Conservation (phyloP, 1,140 invertebrate genomes). For the Scaptodrosophila lebanonensis region DNA sequence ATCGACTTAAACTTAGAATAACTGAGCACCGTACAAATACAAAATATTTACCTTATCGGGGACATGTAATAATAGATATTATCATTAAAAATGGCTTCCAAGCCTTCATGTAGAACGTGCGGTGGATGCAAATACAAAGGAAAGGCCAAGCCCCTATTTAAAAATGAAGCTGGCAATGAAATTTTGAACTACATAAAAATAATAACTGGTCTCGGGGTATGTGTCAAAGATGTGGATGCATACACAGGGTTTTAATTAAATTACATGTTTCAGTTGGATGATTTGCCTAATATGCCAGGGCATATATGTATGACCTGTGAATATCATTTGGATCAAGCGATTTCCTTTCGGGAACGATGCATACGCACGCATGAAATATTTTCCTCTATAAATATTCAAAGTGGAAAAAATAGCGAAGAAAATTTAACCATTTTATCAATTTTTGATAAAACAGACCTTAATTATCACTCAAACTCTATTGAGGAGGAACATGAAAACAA, state of each 20-base stretch:
- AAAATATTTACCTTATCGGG: too few relatives aligned
- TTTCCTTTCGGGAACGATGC: conserved; percentile 42
- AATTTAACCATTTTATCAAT: conserved; percentile 37
- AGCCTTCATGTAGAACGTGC: conserved; percentile 53
- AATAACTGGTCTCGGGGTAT: conserved; percentile 33
- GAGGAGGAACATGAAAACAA: too few relatives aligned
- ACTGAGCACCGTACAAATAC: too few relatives aligned
- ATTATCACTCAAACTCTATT: too few relatives aligned
- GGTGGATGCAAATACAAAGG: conserved; percentile 43
- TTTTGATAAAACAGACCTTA: too few relatives aligned
- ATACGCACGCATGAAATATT: conserved; percentile 37
- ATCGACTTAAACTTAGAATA: too few relatives aligned
- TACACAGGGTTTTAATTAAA: not conserved
- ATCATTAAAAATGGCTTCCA: too few relatives aligned
- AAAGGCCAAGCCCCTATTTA: conserved; percentile 50
- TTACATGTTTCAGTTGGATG: conserved; percentile 16
- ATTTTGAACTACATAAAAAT: conserved; percentile 30
- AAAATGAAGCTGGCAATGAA: conserved; percentile 15
- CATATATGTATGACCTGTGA: conserved; percentile 51
- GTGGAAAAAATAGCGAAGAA: not conserved
- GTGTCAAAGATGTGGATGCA: too few relatives aligned
- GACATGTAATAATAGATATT: too few relatives aligned
- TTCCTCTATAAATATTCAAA: conserved; percentile 13
- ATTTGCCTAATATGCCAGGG: conserved; percentile 22
- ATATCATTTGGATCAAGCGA: conserved; percentile 37